Evolutionary conservation across 1,140 invertebrate species (phyloP), one percentile per base, ranked within the genome.

Genomic region (Hypsibius dujardini): DNA sequence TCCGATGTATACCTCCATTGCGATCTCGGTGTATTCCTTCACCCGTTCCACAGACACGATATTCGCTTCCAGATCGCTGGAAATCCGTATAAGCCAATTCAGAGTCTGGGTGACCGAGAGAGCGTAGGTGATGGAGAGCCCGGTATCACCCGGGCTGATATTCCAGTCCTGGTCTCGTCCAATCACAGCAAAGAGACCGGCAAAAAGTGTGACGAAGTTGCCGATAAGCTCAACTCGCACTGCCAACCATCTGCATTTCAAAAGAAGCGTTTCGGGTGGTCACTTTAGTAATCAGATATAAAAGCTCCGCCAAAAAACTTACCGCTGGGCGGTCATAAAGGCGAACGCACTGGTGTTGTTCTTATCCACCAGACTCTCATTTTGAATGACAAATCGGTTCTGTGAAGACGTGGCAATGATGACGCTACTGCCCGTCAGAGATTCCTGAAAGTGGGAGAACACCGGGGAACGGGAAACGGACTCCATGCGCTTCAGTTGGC

Each of bases 371-470:
- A 86, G 87, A 42, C 77, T 73, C 76, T 79, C 12, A 73, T 70
- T 60, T 79, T 73, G 46, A 2, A 71, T 45, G 70, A 90, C 87
- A 76, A 92, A 92, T 76, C 88, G 85, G 28, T 79, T 74, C 2
- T 75, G 72, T 2, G 77, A 78, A 70, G 75, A 72, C 73, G 79
- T 84, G 1, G 83, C 81, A 75, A 89, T 81, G 71, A 92, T 91
- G 0, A 77, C 79, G 2, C 77, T 76, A 1, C 75, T 79, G 81
- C 84, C 84, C 14, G 87, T 87, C 46, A 93, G 85, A 47, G 88
- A 94, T 84, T 97, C 94, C 70, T 92, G 89, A 79, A 98, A 97
- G 81, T 98, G 94, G 1, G 93, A 95, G 80, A 95, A 98, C 76
- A 98, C 95, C 0, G 95, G 95, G 7, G 93, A 97, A 69, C 93